phyloP scores from a whole-genome alignment of 2,888 invertebrate genomes.

The Pycnomerus fuliginosus region DNA sequence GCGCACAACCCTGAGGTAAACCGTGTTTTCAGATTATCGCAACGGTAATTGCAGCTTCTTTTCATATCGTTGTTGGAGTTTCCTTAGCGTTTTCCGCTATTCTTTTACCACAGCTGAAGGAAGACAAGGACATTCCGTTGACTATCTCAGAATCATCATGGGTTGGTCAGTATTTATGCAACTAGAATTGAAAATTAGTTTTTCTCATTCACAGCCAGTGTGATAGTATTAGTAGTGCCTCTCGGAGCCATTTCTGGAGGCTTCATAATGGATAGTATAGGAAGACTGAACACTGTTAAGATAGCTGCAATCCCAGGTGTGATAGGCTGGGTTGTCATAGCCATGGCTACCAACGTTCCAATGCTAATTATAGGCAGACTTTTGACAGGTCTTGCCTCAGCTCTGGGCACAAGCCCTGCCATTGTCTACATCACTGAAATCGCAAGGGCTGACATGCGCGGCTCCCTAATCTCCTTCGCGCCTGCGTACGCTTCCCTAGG shows the following conservation, averaged over 20 bases:
- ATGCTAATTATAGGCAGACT: conserved; percentile 57
- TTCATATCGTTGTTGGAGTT: conserved; percentile 62
- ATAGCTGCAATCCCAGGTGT: conserved; percentile 58
- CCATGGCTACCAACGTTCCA: conserved; percentile 54
- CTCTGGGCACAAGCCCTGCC: conserved; percentile 61
- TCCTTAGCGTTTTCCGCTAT: conserved; percentile 61
- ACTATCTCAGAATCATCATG: conserved; percentile 54
- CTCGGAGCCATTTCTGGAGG: conserved; percentile 58
- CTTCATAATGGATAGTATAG: conserved; percentile 58
- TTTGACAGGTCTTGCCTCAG: conserved; percentile 59
- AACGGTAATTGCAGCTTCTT: conserved; percentile 51
- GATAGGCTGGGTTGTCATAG: conserved; percentile 60
- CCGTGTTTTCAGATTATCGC: conserved; percentile 52
- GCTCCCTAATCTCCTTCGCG: conserved; percentile 60
- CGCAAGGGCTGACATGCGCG: conserved; percentile 59
- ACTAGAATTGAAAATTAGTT: no score
- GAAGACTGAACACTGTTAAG: conserved; percentile 59
- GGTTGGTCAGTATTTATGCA: conserved; percentile 56
- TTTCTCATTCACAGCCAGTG: no score
- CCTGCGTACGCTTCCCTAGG: conserved; percentile 61
- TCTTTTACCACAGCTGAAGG: conserved; percentile 56
- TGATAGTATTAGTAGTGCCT: conserved; percentile 59
- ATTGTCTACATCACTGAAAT: conserved; percentile 65
- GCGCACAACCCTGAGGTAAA: background rate
- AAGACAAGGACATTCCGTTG: conserved; percentile 41